These are phyloP conservation scores for Clinocottus analis DNA, from an alignment of 2,113 vertebrate genomes.

Conservation along the genomic window DNA sequence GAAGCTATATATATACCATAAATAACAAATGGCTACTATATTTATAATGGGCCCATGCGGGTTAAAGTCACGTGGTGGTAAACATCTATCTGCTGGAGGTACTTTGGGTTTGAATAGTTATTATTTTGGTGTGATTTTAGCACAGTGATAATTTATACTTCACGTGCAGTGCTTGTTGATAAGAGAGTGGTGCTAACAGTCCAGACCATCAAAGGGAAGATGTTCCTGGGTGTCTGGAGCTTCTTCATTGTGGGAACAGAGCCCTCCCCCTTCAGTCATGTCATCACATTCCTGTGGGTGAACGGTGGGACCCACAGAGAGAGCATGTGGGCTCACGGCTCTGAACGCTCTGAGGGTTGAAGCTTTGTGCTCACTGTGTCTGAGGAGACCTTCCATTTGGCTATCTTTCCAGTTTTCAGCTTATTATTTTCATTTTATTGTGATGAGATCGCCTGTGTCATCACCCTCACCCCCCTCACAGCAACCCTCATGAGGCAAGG, in stretches of 20 bases:
- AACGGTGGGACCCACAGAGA: constrained; percentile 46
- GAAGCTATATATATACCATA: neutral
- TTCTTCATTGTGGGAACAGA: constrained; percentile 50
- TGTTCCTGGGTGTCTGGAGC: constrained; percentile 37
- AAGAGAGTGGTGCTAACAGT: constrained; percentile 21
- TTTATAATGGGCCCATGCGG: constrained; percentile 12
- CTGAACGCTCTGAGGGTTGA: constrained; percentile 19
- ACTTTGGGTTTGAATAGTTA: neutral
- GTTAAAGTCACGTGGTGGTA: neutral
- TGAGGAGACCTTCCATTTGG: constrained; percentile 64
- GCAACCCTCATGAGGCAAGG: constrained; percentile 67
- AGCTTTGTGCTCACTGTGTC: constrained; percentile 46
- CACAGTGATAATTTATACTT: constrained; percentile 28
- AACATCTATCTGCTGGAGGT: neutral
- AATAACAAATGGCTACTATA: constrained; percentile 23
- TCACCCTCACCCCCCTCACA: constrained; percentile 48
- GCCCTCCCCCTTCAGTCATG: constrained; percentile 52
- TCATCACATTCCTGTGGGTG: constrained; percentile 67
- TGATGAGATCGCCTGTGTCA: constrained; percentile 77
- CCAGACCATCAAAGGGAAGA: constrained; percentile 44
- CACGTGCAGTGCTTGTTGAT: constrained; percentile 35
- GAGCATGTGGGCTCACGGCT: constrained; percentile 56
- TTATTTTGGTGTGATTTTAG: constrained; percentile 16
- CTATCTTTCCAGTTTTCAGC: constrained; percentile 62
- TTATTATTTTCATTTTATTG: constrained; percentile 78